These are phyloP conservation scores for Digitonthophagus gazella DNA, from an alignment of 2,888 invertebrate species.

Conservation along the genomic window DNA sequence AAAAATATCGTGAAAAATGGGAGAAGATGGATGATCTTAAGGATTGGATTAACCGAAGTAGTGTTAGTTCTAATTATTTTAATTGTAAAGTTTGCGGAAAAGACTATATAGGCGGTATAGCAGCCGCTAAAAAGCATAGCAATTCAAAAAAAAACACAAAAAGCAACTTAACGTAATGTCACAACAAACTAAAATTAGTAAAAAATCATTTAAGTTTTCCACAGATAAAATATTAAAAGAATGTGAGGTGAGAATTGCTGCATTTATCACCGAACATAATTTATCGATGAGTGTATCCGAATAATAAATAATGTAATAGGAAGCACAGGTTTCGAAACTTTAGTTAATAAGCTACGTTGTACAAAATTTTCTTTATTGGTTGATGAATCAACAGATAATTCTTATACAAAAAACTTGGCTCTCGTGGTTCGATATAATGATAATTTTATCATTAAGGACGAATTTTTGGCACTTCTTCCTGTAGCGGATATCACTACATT, in stretches of 20 bases:
- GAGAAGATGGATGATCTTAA: too few relatives aligned
- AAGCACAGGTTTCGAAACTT: background rate
- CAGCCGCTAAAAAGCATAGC: constrained; percentile 18
- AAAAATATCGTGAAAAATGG: too few relatives aligned
- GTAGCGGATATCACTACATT: constrained; percentile 31
- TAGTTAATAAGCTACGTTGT: background rate
- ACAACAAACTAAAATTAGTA: background rate
- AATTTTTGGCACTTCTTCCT: constrained; percentile 33
- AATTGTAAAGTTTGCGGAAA: constrained; percentile 12
- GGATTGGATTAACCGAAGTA: too few relatives aligned
- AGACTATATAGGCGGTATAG: constrained; percentile 19
- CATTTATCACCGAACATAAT: constrained; percentile 18
- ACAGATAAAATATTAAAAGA: constrained; percentile 6
- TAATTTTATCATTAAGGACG: constrained; percentile 13
- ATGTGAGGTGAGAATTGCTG: constrained; percentile 16
- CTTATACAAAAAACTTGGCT: too few relatives aligned
- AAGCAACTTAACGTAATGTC: background rate
- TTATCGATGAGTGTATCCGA: constrained; percentile 13
- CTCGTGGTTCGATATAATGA: background rate
- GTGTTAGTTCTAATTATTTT: too few relatives aligned
- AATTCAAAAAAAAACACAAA: constrained; percentile 7
- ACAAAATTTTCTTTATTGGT: constrained; percentile 14
- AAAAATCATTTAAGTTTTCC: constrained; percentile 1
- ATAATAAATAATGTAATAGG: constrained; percentile 2
- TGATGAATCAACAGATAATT: constrained; percentile 19